Conservation (phyloP, 2,113 vertebrate species). For the Sorex fumeus region DNA sequence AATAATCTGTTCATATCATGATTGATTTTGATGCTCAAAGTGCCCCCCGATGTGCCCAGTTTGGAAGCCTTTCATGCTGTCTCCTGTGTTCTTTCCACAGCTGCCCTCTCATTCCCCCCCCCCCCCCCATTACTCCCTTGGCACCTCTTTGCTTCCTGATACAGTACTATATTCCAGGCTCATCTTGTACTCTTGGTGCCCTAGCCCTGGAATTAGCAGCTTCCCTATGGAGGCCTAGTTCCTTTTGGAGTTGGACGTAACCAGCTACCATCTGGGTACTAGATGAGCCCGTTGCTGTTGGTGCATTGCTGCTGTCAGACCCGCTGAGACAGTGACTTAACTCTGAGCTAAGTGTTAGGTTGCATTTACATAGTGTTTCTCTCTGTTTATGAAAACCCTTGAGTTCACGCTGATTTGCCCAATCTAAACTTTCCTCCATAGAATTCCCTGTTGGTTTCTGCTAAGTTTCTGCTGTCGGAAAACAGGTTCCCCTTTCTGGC, state of each 20-base stretch:
- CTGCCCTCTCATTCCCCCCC: background rate
- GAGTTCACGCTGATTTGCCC: background rate
- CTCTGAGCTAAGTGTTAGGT: background rate
- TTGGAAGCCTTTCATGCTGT: conserved; percentile 12
- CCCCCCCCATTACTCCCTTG: conserved; percentile 29
- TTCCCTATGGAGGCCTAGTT: conserved; percentile 36
- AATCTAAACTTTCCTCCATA: conserved; percentile 5
- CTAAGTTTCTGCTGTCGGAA: conserved; percentile 25
- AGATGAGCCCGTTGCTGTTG: conserved; percentile 1
- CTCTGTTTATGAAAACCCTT: conserved; percentile 17
- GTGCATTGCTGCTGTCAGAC: background rate
- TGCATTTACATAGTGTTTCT: conserved; percentile 45
- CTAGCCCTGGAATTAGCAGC: background rate
- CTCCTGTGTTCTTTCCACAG: conserved; percentile 2
- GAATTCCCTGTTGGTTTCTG: conserved; percentile 15
- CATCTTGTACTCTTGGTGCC: conserved; percentile 44
- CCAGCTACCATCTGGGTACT: conserved; percentile 24
- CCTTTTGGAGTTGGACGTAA: conserved; percentile 23
- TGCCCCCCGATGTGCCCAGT: background rate
- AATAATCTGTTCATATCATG: conserved; percentile 44
- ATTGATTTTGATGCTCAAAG: conserved; percentile 56
- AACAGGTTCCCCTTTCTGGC: background rate
- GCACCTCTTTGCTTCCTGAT: conserved; percentile 28
- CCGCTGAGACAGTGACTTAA: background rate
- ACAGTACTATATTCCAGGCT: conserved; percentile 32